Evolutionary conservation across 1,140 invertebrate genomes (phyloP).

Genomic region (Geopemphigus sp.): DNA sequence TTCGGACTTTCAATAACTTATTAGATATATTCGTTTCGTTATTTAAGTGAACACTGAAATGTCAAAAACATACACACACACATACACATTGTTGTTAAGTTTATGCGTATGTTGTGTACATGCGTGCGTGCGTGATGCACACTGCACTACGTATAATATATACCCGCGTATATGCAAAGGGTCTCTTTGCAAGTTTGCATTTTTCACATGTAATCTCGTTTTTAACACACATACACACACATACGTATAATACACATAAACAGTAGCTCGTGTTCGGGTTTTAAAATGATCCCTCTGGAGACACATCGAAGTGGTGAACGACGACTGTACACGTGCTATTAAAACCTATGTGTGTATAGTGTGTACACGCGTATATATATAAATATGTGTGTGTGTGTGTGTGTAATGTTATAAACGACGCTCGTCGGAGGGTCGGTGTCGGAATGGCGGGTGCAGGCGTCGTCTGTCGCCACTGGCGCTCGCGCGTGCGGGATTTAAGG

Average conservation of each 20-base stretch:
- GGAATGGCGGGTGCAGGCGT: not conserved
- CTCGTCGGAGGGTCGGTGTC: not conserved
- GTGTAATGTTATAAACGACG: no score
- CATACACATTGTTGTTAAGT: not conserved
- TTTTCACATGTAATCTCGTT: not conserved
- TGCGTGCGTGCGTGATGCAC: not conserved
- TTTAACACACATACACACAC: not conserved
- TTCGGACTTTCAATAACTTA: constrained; percentile 22
- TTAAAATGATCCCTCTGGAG: not conserved
- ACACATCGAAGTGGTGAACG: no score
- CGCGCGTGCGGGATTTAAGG: not conserved
- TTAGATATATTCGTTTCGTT: not conserved
- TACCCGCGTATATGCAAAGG: not conserved
- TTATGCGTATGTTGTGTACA: not conserved
- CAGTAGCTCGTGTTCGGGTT: not conserved
- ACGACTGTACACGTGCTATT: not conserved
- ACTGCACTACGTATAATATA: not conserved
- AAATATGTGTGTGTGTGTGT: no score
- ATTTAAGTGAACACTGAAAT: not conserved
- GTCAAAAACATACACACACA: not conserved
- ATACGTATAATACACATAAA: no score
- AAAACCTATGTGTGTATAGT: not conserved
- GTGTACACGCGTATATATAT: not conserved
- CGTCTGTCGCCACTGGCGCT: not conserved
- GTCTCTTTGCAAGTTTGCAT: not conserved